Percentiles rank a stretch among this genome's conserved stretches.
These are phyloP conservation scores for Trichoplusia ni DNA, from an alignment of 1,140 invertebrate genomes.

Conservation along the genomic window DNA sequence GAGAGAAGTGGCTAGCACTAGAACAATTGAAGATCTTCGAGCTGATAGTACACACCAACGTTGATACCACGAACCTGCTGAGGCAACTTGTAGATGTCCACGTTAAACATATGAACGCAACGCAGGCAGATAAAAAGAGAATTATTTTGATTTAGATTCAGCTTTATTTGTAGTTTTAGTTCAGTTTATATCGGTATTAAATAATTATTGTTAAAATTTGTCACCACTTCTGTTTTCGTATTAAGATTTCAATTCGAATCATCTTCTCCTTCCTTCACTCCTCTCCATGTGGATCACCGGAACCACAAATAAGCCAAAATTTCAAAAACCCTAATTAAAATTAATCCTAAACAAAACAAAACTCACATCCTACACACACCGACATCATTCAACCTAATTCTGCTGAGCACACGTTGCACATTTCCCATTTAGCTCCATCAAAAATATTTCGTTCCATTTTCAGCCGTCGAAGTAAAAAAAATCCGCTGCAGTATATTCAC, in stretches of 20 bases:
- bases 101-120: constrained; percentile 52
- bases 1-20: constrained; percentile 64
- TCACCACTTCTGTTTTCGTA: not conserved
- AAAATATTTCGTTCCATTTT: constrained; percentile 16
- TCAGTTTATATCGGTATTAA: not conserved
- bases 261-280: too few species aligned
- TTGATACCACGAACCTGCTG: constrained; percentile 66
- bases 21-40: constrained; percentile 72
- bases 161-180: not conserved
- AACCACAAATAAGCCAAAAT: too few species aligned
- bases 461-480: constrained; percentile 14
- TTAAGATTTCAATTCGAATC: too few species aligned
- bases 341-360: too few species aligned
- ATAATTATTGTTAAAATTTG: not conserved
- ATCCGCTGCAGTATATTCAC: constrained; percentile 25
- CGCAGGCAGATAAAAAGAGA: constrained; percentile 41
- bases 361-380: too few species aligned
- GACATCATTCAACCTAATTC: not conserved
- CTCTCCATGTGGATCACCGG: too few species aligned
- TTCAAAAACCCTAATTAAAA: too few species aligned
- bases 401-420: not conserved
- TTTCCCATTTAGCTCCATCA: constrained; percentile 4
- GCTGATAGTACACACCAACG: constrained; percentile 66
- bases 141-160: constrained; percentile 44
- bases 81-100: constrained; percentile 65